These are phyloP conservation scores for Coccyzus lansbergi DNA, from an alignment of 2,797 vertebrate species.

Conservation along the genomic window DNA sequence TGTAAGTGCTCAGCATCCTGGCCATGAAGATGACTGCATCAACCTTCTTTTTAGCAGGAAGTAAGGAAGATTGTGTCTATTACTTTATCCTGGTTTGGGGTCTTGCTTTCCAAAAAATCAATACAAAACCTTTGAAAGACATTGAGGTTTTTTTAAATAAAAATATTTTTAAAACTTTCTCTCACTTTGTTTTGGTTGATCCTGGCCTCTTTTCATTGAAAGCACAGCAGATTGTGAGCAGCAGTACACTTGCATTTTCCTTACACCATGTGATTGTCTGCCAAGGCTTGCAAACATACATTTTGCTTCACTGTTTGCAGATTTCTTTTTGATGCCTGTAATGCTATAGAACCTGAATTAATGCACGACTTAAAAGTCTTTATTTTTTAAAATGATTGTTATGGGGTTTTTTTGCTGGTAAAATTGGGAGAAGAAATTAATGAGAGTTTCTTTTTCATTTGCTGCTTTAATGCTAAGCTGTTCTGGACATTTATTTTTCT, in stretches of 20 bases:
- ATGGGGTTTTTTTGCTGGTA: not conserved
- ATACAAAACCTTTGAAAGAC: not conserved
- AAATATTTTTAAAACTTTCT: not conserved
- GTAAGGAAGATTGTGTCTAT: not conserved
- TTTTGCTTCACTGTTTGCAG: constrained; percentile 25
- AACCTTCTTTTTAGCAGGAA: not conserved
- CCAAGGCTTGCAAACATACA: not conserved
- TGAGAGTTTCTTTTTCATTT: not conserved
- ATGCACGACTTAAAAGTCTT: not conserved
- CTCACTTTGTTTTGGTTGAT: not conserved
- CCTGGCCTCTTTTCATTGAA: not conserved
- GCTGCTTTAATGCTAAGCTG: not conserved
- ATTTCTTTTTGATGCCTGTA: constrained; percentile 28
- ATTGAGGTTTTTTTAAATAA: not conserved
- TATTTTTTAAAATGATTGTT: constrained; percentile 15
- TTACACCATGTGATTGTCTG: not conserved
- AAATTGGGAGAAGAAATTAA: not conserved
- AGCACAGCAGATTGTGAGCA: not conserved
- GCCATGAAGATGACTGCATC: not conserved
- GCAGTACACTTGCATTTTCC: not conserved
- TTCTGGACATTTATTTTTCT: not conserved
- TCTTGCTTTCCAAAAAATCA: not conserved
- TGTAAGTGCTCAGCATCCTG: not conserved
- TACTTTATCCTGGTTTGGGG: not conserved
- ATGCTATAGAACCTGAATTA: not conserved